Base-by-base conservation (phyloP, 2,888 invertebrate species). In the Quadroppia sp. region DNA sequence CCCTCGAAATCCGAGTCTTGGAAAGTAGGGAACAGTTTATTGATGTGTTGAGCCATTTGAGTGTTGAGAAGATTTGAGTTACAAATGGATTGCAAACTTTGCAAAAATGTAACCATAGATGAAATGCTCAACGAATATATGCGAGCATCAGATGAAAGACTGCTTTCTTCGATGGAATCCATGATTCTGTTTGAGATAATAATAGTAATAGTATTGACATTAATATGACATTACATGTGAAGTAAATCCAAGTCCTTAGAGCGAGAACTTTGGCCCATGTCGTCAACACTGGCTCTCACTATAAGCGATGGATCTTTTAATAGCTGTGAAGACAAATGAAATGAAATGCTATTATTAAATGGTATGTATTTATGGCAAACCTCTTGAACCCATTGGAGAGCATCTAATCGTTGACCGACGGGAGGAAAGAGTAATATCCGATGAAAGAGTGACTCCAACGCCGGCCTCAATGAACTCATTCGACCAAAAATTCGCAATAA, bases 111-210 rank as follows among this genome's bases (percentile, higher is more conserved):
- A 6, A 81, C 80, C 4, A 83, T 79, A 78, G 83, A 82, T 53
- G 78, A 78, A 2, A 83, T 81, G 78, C 81, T 80, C 1, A 81
- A 80, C 75, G 80, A 81, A 72, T 81, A 81, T 50, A 83, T 80
- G 23, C 77, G 71, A 20, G 90, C 88, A 77, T 90, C 90, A 71
- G 87, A 89, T 77, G 89, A 89, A 78, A 89, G 88, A n/a, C 92
- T 90, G 75, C 92, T 92, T 83, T 95, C 94, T 83, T 94, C 92
- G 81, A 94, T 90, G 0, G 93, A 92, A 81, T 95, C 94, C 87
- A 94, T 91, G 79, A 93, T 89, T 79, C 94, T 91, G 79, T 23
- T 17, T 4, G 45, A 59, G 3, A 36, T 36, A 48, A 48, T n/a
- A 48, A 3, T 9, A 15, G 48, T 9, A 48, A 48, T 48, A 48